phyloP scores from a whole-genome alignment of 2,888 invertebrate genomes.

The Coecobrya sp. region DNA sequence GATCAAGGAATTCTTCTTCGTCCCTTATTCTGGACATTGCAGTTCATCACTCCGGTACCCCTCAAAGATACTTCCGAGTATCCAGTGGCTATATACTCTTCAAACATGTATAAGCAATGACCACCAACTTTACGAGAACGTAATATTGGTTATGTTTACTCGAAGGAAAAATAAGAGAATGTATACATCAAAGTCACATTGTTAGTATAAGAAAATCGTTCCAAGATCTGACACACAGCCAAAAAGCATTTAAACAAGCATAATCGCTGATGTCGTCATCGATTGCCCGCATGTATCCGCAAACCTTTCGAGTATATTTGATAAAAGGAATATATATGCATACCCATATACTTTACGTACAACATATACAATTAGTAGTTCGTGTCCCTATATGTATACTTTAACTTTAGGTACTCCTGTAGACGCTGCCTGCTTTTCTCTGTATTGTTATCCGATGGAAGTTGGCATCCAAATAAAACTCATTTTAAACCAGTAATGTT shows the following conservation, averaged over 20 bases:
- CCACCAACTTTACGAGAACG: no score
- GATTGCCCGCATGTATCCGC: neutral
- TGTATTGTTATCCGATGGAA: no score
- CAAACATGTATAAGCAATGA: neutral
- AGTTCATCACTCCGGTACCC: slow-evolving; percentile 65
- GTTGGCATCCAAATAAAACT: slow-evolving; percentile 71
- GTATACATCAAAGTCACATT: neutral
- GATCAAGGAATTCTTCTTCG: slow-evolving; percentile 24
- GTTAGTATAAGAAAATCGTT: slow-evolving; percentile 12
- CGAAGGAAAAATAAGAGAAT: neutral
- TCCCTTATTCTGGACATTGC: slow-evolving; percentile 35
- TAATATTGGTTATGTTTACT: slow-evolving; percentile 13
- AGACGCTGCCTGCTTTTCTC: no score
- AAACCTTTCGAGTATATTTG: neutral
- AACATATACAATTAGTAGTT: neutral
- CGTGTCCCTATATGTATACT: neutral
- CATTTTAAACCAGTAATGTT: slow-evolving; percentile 76
- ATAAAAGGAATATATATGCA: neutral
- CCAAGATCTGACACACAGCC: slow-evolving; percentile 33
- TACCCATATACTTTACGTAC: no score
- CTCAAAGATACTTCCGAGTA: slow-evolving; percentile 48
- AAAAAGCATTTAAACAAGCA: slow-evolving; percentile 53
- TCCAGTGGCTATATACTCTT: slow-evolving; percentile 45
- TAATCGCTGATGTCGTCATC: slow-evolving; percentile 52
- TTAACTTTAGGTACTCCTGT: neutral